Conservation (phyloP, 2,797 vertebrate species). For the Crenichthys baileyi region DNA sequence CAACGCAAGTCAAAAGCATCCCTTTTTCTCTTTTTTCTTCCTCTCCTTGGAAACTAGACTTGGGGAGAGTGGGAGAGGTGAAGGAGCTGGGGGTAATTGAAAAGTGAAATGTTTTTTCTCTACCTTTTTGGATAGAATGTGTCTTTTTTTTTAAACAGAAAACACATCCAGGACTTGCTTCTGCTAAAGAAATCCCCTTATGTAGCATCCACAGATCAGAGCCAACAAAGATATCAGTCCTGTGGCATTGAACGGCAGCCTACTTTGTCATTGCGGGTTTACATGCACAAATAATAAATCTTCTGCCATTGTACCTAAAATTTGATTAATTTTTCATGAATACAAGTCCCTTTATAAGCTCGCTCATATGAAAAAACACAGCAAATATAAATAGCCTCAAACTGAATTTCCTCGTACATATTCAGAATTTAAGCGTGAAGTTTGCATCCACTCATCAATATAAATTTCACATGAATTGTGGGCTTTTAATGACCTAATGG, state of each 20-base stretch:
- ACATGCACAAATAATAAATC: slow-evolving; percentile 20
- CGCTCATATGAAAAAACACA: background rate
- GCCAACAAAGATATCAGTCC: slow-evolving; percentile 58
- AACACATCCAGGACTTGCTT: slow-evolving; percentile 69
- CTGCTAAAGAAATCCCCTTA: slow-evolving; percentile 56
- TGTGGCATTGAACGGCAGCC: slow-evolving; percentile 42
- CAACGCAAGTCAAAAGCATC: slow-evolving; percentile 74
- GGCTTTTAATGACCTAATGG: background rate
- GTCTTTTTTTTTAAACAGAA: slow-evolving; percentile 77
- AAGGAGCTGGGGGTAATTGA: slow-evolving; percentile 84
- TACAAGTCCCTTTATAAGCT: background rate
- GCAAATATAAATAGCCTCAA: background rate
- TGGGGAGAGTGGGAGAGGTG: slow-evolving; percentile 83
- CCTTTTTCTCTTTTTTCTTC: slow-evolving; percentile 64
- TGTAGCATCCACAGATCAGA: slow-evolving; percentile 40
- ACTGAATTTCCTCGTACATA: background rate
- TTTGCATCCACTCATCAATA: background rate
- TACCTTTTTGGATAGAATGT: slow-evolving; percentile 71
- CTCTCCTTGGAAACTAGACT: slow-evolving; percentile 84
- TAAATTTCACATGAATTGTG: background rate
- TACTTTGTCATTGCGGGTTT: slow-evolving; percentile 64
- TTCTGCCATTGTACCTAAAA: slow-evolving; percentile 13
- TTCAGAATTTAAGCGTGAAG: background rate
- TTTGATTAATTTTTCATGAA: slow-evolving; percentile 23
- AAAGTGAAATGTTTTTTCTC: slow-evolving; percentile 82